Conservation (phyloP, 2,888 invertebrate species). For the Argynnis bischoffii region DNA sequence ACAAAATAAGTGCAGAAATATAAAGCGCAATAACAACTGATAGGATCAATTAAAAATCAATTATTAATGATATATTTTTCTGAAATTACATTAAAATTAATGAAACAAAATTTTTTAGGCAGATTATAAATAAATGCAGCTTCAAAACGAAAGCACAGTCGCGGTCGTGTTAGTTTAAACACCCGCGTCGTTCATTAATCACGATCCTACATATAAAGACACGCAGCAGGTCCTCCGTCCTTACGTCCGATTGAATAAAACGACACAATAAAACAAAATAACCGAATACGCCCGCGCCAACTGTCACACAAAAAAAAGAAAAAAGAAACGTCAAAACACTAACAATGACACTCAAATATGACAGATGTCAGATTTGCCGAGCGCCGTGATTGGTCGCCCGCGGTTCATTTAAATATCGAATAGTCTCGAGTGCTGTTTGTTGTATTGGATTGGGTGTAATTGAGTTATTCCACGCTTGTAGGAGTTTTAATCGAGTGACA, state of each 20-base stretch:
- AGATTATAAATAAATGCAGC: too few species aligned
- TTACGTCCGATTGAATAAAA: slow-evolving; percentile 59
- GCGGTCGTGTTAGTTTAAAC: slow-evolving; percentile 3
- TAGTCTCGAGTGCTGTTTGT: slow-evolving; percentile 53
- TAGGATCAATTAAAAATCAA: too few species aligned
- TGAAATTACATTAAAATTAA: too few species aligned
- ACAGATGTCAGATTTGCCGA: slow-evolving; percentile 74
- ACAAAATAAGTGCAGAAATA: too few species aligned
- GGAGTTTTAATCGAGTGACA: slow-evolving; percentile 62
- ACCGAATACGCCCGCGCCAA: slow-evolving; percentile 62
- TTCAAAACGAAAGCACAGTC: too few species aligned
- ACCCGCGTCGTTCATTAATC: slow-evolving; percentile 9
- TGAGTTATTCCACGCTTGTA: slow-evolving; percentile 54
- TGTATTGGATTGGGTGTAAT: slow-evolving; percentile 61
- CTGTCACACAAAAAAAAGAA: slow-evolving; percentile 64
- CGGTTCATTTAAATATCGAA: slow-evolving; percentile 59
- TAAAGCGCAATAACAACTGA: too few species aligned
- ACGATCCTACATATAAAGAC: slow-evolving; percentile 18
- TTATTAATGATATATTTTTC: too few species aligned
- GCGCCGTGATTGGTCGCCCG: slow-evolving; percentile 53
- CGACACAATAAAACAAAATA: slow-evolving; percentile 55
- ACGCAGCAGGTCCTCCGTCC: slow-evolving; percentile 35
- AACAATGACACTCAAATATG: slow-evolving; percentile 63
- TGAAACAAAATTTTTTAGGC: too few species aligned
- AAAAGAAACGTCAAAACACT: slow-evolving; percentile 62